A percentile compares a stretch with the other conserved stretches of the same genome.
phyloP scores from a whole-genome alignment of 2,113 vertebrate genomes.

The Menura novaehollandiae region DNA sequence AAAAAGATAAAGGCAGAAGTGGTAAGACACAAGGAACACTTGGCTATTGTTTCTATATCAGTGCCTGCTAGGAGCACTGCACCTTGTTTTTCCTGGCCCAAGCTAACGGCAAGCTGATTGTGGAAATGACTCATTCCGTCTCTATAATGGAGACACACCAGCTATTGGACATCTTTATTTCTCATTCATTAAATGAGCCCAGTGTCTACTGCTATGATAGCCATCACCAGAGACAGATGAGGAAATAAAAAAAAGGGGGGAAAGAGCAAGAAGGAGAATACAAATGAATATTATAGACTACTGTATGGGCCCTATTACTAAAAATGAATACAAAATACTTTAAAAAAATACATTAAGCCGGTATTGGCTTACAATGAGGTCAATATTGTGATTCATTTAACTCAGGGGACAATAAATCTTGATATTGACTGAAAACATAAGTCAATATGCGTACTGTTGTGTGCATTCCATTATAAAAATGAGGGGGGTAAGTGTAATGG shows the following conservation, averaged over 20 bases:
- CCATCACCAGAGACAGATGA: constrained; percentile 60
- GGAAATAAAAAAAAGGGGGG: constrained; percentile 46
- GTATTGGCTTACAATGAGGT: constrained; percentile 77
- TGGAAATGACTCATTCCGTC: constrained; percentile 38
- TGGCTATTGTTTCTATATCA: background rate
- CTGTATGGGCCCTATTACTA: constrained; percentile 72
- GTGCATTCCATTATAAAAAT: constrained; percentile 75
- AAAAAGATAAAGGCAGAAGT: background rate
- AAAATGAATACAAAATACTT: constrained; percentile 80
- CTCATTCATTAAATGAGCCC: constrained; percentile 45
- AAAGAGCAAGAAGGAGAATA: constrained; percentile 65
- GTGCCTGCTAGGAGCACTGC: background rate
- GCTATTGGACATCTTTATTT: constrained; percentile 15
- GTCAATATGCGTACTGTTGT: constrained; percentile 77
- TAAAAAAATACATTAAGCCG: constrained; percentile 74
- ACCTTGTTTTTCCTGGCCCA: background rate
- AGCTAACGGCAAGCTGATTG: background rate
- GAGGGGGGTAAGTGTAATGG: constrained; percentile 38
- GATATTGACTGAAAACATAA: constrained; percentile 79
- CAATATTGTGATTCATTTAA: constrained; percentile 83
- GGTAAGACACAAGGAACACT: background rate
- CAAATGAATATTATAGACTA: constrained; percentile 67
- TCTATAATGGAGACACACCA: constrained; percentile 4
- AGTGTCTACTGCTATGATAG: constrained; percentile 44
- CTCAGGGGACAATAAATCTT: constrained; percentile 79